These are phyloP conservation scores for Alligator mississippiensis DNA, from an alignment of 2,113 vertebrate species.

Conservation along the genomic window DNA sequence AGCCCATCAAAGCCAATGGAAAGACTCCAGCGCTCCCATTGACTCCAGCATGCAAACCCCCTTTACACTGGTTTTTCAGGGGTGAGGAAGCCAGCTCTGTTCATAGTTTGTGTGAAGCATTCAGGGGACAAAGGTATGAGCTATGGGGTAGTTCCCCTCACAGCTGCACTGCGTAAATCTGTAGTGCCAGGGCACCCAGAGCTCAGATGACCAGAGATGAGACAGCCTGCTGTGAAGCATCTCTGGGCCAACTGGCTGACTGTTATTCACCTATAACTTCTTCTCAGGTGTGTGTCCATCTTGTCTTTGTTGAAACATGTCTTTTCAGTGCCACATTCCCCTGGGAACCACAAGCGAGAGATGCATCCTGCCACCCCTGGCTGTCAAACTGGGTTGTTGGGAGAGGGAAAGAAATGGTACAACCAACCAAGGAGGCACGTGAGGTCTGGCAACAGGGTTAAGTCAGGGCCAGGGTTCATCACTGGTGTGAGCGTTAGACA, in stretches of 20 bases:
- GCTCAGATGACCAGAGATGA: too few relatives aligned
- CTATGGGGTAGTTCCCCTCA: not conserved
- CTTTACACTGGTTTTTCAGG: not conserved
- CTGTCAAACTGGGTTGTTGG: too few relatives aligned
- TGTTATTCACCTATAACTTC: not conserved
- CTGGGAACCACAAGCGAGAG: not conserved
- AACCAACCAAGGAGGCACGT: too few relatives aligned
- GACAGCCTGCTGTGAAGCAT: fast-evolving
- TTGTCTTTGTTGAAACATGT: fast-evolving
- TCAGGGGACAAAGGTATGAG: constrained; percentile 5
- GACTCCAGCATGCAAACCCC: not conserved
- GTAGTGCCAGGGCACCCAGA: not conserved
- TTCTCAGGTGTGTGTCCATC: fast-evolving
- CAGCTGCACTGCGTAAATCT: not conserved
- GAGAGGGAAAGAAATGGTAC: not conserved
- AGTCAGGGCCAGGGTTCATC: too few relatives aligned
- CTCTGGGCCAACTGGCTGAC: not conserved
- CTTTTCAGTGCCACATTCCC: not conserved
- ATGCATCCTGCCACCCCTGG: too few relatives aligned
- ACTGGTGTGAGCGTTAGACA: not conserved
- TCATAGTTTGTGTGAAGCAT: not conserved
- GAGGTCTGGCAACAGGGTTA: not conserved
- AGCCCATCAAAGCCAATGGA: not conserved
- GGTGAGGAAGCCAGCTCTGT: fast-evolving
- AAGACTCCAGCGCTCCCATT: too few relatives aligned